A percentile compares a stretch with the other conserved stretches of the same genome.
phyloP scores from a whole-genome alignment of 64 coral and sea anemone species.

The Orbicella faveolata region DNA sequence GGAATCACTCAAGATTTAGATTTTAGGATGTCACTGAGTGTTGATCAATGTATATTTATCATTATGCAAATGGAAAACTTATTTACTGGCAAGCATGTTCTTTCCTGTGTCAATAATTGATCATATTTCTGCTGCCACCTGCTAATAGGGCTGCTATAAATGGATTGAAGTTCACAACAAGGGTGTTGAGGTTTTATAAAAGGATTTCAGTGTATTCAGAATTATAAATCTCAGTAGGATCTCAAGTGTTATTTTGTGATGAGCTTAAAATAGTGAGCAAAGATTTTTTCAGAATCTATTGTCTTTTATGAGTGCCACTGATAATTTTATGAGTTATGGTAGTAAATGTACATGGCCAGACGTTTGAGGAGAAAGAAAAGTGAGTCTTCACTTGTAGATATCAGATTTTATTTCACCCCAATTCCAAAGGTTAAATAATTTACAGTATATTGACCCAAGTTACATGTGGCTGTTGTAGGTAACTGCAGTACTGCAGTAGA shows the following conservation, averaged over 20 bases:
- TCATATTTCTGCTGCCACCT: constrained; percentile 38
- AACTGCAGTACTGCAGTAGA: too few relatives aligned
- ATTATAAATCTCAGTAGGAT: neutral
- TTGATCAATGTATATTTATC: neutral
- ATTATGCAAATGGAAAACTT: neutral
- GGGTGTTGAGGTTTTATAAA: neutral
- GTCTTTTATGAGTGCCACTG: neutral
- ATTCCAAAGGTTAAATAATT: too few relatives aligned
- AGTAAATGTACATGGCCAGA: constrained; percentile 18
- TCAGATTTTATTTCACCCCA: too few relatives aligned
- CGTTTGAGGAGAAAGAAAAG: neutral
- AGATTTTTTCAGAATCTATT: neutral
- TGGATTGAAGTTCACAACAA: constrained; percentile 15
- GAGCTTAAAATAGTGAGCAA: neutral
- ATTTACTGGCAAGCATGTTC: neutral
- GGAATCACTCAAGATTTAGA: too few relatives aligned
- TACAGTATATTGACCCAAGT: too few relatives aligned
- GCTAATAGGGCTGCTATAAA: neutral
- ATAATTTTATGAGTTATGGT: constrained; percentile 8
- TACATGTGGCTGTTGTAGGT: too few relatives aligned
- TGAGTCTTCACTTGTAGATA: neutral
- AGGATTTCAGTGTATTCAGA: neutral
- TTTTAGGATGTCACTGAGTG: too few relatives aligned
- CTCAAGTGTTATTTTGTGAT: neutral
- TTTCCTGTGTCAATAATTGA: constrained; percentile 22